Evolutionary conservation across 64 coral and sea anemone species (phyloP), one percentile per base, ranked within the genome.

Genomic region (Pachyseris speciosa): DNA sequence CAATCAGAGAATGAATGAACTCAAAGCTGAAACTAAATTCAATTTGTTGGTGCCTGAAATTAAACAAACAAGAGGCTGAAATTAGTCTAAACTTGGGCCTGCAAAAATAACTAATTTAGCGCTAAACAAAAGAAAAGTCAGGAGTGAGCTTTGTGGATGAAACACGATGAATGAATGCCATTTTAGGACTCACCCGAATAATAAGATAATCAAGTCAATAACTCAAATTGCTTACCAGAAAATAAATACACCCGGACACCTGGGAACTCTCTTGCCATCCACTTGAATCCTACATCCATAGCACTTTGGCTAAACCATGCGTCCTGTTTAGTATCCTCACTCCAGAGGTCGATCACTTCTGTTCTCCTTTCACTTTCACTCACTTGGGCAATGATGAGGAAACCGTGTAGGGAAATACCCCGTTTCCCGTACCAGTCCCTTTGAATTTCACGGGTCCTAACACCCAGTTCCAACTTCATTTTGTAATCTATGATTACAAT

Each of bases 381-480:
- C 26, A 89, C 53, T 28, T 89, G 69, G 17, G 76, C 88, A 51
- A 90, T 81, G 4, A 90, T 64, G 71, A 15, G 79, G 49, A 65
- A 89, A 2, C 74, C 58, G 67, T 89, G 73, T 19, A 80, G 71
- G 25, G 87, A 89, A 12, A 90, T 67, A 26, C 75, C 88, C n/a
- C 88, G 40, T 41, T 90, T 90, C 0, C 88, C 75, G 45, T 81
- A 83, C 88, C 88, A 90, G 1, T 91, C 63, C 24, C 64, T 7
- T 44, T 90, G 74, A 25, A 49, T 90, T 47, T 90, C 88, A 4
- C 75, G 13, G 26, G 61, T 28, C 22, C 77, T 60, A 38, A 80
- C 24, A 4, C 88, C 88, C 19, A 90, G 64, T 24, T 90, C 88
- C 10, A 90, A 29, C 27, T 90, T 81, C 74, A 90, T 90, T 39